A percentile compares a stretch with the other conserved stretches of the same genome.
These are phyloP conservation scores for Enteromius anoplus DNA, from an alignment of 2,797 vertebrate genomes.

Conservation along the genomic window DNA sequence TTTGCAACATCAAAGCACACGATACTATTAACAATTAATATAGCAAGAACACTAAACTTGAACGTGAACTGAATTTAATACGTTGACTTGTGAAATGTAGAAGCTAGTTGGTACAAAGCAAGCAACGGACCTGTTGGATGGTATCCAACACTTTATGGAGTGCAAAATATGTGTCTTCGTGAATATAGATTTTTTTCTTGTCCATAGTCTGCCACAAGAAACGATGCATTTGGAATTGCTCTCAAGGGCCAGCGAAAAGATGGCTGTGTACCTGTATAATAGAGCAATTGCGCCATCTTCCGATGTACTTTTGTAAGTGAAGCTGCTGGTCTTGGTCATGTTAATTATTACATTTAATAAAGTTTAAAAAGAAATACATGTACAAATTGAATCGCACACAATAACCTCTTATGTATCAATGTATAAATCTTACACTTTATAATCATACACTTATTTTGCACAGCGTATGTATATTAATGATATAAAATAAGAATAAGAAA, in stretches of 20 bases:
- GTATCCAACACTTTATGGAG: constrained; percentile 11
- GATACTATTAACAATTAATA: neutral
- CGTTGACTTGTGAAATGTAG: neutral
- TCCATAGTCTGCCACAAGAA: constrained; percentile 4
- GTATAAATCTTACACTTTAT: neutral
- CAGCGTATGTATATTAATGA: neutral
- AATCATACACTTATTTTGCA: neutral
- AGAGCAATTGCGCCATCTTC: constrained; percentile 53
- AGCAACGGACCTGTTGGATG: constrained; percentile 10
- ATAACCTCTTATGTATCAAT: neutral
- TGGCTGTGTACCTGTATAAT: neutral
- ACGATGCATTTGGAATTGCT: neutral
- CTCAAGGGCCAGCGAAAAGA: neutral
- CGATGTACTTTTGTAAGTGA: constrained; percentile 29
- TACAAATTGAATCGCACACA: neutral
- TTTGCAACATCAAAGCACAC: neutral
- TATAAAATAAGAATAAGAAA: neutral
- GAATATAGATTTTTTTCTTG: neutral
- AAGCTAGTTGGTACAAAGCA: neutral
- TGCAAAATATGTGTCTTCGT: neutral
- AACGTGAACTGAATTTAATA: neutral
- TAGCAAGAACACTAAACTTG: neutral
- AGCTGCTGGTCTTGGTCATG: neutral
- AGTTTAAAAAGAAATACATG: neutral
- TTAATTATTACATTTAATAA: neutral